Base-by-base conservation (phyloP, 2,797 vertebrate genomes). In the Staurois parvus region DNA sequence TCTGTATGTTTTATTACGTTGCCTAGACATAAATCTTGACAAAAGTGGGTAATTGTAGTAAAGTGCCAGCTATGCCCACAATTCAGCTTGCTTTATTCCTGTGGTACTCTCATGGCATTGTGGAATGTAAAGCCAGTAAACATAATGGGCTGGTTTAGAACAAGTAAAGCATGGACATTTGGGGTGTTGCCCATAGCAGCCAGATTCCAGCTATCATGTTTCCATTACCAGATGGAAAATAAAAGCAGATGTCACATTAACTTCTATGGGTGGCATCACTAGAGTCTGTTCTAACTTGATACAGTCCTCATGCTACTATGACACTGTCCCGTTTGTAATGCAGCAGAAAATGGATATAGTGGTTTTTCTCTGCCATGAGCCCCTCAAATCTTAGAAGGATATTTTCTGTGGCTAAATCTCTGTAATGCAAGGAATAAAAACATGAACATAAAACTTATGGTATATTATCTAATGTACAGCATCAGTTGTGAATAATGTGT, bases 401-500 rank as follows among this genome's bases (percentile, higher is more conserved):
- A 78, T 72, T 37, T 29, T 76, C 67, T 73, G 62, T 28, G 59
- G 68, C 69, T 56, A 79, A 64, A 75, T 62, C 28, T 30, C 42
- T 76, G 72, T 69, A 10, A 40, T 73, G 40, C 56, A 59, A 67
- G 64, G 69, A 84, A 79, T 75, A 84, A 72, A 81, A 86, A 82
- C 67, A 82, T 78, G 59, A 77, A 79, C 69, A 69, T 74, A 87
- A 73, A 26, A 56, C 19, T 59, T 79, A 45, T 78, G 59, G 81
- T 79, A 78, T 78, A 79, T 75, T 59, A 52, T 79, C 69, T 62
- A 62, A 59, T 79, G 56, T 86, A 67, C 26, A 66, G 80, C 73
- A 34, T 67, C 13, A 21, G 30, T 72, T 78, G 80, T 83, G 69
- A 52, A 79, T 45, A 87, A 87, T 32, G 68, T 86, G 68, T 83